These are phyloP conservation scores for Fringilla coelebs DNA, from an alignment of 2,797 vertebrate genomes.

Conservation along the genomic window DNA sequence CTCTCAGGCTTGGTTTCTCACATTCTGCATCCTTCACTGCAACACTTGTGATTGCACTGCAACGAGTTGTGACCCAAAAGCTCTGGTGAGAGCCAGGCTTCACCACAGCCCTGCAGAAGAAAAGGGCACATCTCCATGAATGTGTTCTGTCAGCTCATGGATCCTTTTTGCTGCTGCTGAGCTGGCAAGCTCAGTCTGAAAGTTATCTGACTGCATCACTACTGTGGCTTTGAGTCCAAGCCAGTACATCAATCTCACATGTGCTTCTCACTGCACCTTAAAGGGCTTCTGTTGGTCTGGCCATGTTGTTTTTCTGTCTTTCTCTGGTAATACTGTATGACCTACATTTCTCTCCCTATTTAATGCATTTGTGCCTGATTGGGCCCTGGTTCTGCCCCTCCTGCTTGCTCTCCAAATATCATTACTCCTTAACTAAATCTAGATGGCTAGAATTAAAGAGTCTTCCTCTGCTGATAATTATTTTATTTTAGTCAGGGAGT, in stretches of 20 bases:
- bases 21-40: neutral
- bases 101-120: neutral
- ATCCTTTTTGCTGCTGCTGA: neutral
- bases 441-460: neutral
- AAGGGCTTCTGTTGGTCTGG: neutral
- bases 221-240: neutral
- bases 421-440: conserved; percentile 1
- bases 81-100: neutral
- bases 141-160: neutral
- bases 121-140: neutral
- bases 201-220: neutral
- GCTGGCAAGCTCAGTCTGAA: neutral
- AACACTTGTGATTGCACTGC: neutral
- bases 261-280: accelerated
- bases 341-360: neutral
- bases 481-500: conserved; percentile 30
- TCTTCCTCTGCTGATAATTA: neutral
- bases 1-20: neutral
- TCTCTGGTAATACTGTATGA: neutral
- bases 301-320: neutral
- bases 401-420: neutral
- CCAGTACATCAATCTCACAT: neutral
- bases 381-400: neutral
- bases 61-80: neutral
- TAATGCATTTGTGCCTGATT: neutral